A percentile compares a stretch with the other conserved stretches of the same genome.
Conservation (phyloP, 2,888 invertebrate genomes). For the Bugula neritina region DNA sequence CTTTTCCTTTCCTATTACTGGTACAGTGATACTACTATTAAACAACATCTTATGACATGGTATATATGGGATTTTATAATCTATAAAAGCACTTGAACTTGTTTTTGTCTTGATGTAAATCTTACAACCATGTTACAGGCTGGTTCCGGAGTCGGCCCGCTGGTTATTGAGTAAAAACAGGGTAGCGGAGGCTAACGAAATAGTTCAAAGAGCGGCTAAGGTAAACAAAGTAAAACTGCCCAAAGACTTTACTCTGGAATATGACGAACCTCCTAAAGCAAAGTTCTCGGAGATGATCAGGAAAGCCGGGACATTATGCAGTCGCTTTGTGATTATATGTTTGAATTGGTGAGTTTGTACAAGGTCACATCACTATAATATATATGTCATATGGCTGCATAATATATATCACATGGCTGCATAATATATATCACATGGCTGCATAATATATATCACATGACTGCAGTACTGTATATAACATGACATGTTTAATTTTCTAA, state of each 20-base stretch:
- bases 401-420: too few relatives aligned
- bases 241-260: background rate
- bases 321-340: background rate
- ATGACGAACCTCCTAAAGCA: background rate
- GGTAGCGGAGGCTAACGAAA: constrained; percentile 72
- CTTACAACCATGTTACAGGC: constrained; percentile 55
- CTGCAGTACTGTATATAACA: too few relatives aligned
- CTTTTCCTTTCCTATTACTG: constrained; percentile 16
- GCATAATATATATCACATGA: too few relatives aligned
- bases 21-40: too few relatives aligned
- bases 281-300: background rate
- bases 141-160: constrained; percentile 82
- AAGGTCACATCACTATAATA: too few relatives aligned
- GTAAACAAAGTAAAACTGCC: constrained; percentile 60
- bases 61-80: too few relatives aligned
- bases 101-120: too few relatives aligned
- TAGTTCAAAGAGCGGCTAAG: constrained; percentile 70
- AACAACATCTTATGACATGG: too few relatives aligned
- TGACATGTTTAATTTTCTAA: too few relatives aligned
- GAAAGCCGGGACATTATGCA: background rate
- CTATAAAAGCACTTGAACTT: too few relatives aligned
- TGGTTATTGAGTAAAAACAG: constrained; percentile 83
- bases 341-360: constrained; percentile 23
- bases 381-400: too few relatives aligned
- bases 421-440: too few relatives aligned